These are phyloP conservation scores for Neoitamus cyanurus DNA, from an alignment of 2,888 invertebrate genomes.

Conservation along the genomic window DNA sequence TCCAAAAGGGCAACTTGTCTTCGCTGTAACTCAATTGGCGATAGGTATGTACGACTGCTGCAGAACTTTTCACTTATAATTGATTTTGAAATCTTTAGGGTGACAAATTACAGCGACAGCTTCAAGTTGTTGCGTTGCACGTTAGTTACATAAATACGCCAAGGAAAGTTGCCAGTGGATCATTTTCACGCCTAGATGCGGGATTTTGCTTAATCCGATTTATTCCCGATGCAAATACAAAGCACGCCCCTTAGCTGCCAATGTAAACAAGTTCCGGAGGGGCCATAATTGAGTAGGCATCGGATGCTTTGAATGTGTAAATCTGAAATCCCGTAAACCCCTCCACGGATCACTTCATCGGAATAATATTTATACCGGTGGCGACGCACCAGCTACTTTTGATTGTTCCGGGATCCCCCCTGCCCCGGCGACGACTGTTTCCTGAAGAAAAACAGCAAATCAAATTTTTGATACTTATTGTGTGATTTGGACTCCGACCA, in stretches of 20 bases:
- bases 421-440: background rate
- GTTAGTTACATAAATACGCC: background rate
- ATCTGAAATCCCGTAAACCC: slow-evolving; percentile 17
- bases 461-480: slow-evolving; percentile 51
- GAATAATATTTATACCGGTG: background rate
- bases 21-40: background rate
- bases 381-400: background rate
- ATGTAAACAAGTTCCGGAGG: background rate
- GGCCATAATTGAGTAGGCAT: background rate
- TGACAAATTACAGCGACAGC: background rate
- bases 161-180: background rate
- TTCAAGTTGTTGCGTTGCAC: background rate
- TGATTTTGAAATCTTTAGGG: background rate
- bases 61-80: background rate
- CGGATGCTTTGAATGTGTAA: background rate
- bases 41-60: background rate
- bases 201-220: background rate
- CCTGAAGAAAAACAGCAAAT: slow-evolving; percentile 32
- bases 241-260: background rate
- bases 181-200: background rate
- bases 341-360: background rate
- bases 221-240: slow-evolving; percentile 2
- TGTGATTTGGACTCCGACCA: slow-evolving; percentile 33
- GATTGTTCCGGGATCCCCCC: background rate
- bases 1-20: background rate